Base-by-base conservation (phyloP, 1,140 invertebrate genomes). In the Drosophila arizonae region DNA sequence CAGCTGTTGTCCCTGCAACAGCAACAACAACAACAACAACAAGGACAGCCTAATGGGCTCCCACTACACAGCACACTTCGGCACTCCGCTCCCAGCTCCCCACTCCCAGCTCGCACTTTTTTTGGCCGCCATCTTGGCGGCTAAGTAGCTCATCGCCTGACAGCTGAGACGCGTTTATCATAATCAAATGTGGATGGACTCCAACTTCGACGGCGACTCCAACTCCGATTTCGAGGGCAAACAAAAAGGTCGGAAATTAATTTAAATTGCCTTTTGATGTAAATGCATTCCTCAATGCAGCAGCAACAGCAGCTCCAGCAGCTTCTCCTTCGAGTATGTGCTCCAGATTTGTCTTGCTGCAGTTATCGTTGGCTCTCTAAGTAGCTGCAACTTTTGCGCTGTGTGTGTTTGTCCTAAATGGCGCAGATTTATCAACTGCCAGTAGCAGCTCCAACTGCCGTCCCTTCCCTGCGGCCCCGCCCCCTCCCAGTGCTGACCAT, bases 231-330 rank as follows among this genome's bases (percentile, higher is more conserved):
- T 26, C 26, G 52, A 48, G 33, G 26, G 26, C 54, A 68, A 79
- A 57, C 73, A 76, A 61, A 70, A 79, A 86, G 66, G 51, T 65
- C 41, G 69, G 67, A 86, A 90, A 91, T 91, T 91, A 81, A 81
- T 90, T 90, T 88, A 91, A 91, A 91, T 91, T 81, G 82, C 68
- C 73, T 84, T 91, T 88, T 91, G 82, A 91, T 91, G 82, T 87
- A 85, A 88, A 85, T 90, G 77, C 80, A 91, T 91, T 81, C 79
- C 78, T 88, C 86, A 91, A 85, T 88, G 84, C 84, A 79, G 70
- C 69, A 56, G 46, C 36, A 55, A 48, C 48, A n/a, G 50, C 28
- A 33, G 55, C 48, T 2, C 11, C 28, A 33, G 30, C 30, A 55
- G 52, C 52, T 36, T 10, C 30, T 54, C 21, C 48, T 26, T 51